Evolutionary conservation across 35 echinoderm and acorn worm species (phyloP).

Genomic region (Anneissia japonica): DNA sequence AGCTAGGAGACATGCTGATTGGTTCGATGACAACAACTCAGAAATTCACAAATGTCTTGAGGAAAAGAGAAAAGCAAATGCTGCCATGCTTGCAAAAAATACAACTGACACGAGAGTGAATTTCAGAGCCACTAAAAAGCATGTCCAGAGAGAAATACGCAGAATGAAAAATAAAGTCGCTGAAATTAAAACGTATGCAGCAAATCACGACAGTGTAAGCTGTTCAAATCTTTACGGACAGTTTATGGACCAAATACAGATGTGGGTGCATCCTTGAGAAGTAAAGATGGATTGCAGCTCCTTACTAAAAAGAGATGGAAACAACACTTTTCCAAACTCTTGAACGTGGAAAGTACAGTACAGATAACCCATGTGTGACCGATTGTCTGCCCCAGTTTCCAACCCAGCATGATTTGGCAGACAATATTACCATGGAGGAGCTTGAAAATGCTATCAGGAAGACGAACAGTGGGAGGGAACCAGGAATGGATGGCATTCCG

Average conservation of each 20-base stretch:
- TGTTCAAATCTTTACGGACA: neutral
- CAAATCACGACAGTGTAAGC: neutral
- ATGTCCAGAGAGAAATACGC: too few relatives aligned
- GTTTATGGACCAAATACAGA: neutral
- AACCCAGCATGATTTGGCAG: neutral
- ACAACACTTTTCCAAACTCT: neutral
- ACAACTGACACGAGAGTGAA: neutral
- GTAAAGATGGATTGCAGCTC: neutral
- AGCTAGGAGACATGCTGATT: slow-evolving; percentile 28
- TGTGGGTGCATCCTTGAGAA: neutral
- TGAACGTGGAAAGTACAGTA: neutral
- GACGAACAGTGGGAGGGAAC: neutral
- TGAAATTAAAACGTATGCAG: neutral
- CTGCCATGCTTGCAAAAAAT: too few relatives aligned
- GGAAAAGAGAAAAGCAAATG: slow-evolving; percentile 12
- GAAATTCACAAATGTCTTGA: slow-evolving; percentile 27
- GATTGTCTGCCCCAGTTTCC: neutral
- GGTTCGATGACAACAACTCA: slow-evolving; percentile 30
- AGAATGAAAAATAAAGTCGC: too few relatives aligned
- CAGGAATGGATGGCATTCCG: neutral
- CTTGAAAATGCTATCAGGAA: neutral
- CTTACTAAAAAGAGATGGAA: neutral
- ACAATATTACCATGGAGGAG: neutral
- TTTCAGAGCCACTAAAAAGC: too few relatives aligned
- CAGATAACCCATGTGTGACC: neutral